Evolutionary conservation across 2,888 invertebrate genomes (phyloP).

Genomic region (Gandaritis pyraliata): DNA sequence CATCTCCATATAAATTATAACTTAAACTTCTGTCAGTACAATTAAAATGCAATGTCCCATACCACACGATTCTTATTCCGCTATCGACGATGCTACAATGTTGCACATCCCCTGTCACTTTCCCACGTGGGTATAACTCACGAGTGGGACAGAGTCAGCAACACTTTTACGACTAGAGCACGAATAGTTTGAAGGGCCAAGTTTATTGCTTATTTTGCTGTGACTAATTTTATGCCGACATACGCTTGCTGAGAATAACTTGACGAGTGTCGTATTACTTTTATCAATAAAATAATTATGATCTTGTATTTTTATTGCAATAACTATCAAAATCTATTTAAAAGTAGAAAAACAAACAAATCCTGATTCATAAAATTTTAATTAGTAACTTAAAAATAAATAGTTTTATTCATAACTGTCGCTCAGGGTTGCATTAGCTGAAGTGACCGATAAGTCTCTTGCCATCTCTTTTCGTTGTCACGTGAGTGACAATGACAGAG

Average conservation of each 20-base stretch:
- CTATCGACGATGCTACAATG: slow-evolving; percentile 70
- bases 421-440: too few relatives aligned
- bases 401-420: too few relatives aligned
- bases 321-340: not conserved
- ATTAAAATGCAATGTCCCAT: slow-evolving; percentile 40
- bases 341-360: not conserved
- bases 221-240: slow-evolving; percentile 78
- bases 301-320: not conserved
- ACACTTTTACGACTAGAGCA: slow-evolving; percentile 72
- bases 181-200: slow-evolving; percentile 69
- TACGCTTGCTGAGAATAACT: slow-evolving; percentile 60
- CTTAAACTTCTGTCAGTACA: slow-evolving; percentile 24
- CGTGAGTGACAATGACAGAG: too few relatives aligned
- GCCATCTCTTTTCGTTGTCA: too few relatives aligned
- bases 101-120: slow-evolving; percentile 58
- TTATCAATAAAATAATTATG: slow-evolving; percentile 30
- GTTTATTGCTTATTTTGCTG: slow-evolving; percentile 78
- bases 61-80: slow-evolving; percentile 65
- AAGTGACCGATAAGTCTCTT: too few relatives aligned
- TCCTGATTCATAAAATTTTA: not conserved
- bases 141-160: slow-evolving; percentile 51
- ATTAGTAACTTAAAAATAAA: too few relatives aligned
- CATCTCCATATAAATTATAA: slow-evolving; percentile 21
- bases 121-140: slow-evolving; percentile 44
- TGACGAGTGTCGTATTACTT: slow-evolving; percentile 45